phyloP scores from a whole-genome alignment of 1,140 invertebrate species.

The Penaeus japonicus region DNA sequence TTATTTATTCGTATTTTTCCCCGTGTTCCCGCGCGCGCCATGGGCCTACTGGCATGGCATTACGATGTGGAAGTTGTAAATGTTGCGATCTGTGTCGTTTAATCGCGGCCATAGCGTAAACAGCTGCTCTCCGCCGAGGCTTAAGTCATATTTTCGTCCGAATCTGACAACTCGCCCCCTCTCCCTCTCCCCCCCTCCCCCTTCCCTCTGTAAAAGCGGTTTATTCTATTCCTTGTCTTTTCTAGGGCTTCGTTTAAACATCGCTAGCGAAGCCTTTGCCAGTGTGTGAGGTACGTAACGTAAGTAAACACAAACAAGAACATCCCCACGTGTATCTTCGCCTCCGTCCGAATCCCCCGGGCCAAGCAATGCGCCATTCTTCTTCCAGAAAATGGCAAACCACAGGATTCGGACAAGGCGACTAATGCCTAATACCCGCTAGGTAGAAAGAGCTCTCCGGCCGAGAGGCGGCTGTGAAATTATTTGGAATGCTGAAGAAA shows the following conservation, averaged over 20 bases:
- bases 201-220: conserved; percentile 19
- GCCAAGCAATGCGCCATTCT: background rate
- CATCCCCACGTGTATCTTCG: too few relatives aligned
- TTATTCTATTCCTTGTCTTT: conserved; percentile 17
- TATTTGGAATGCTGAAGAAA: background rate
- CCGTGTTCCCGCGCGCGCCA: background rate
- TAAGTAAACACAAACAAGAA: too few relatives aligned
- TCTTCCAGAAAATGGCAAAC: conserved; percentile 1
- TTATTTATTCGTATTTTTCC: conserved; percentile 11
- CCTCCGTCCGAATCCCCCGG: background rate
- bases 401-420: conserved; percentile 44
- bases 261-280: too few relatives aligned
- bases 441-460: conserved; percentile 44
- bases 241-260: too few relatives aligned
- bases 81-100: too few relatives aligned
- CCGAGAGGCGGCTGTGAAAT: background rate
- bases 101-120: too few relatives aligned
- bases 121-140: too few relatives aligned
- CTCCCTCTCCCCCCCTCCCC: conserved; percentile 11
- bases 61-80: background rate
- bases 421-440: conserved; percentile 50
- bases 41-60: background rate
- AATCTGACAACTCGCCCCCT: conserved; percentile 50
- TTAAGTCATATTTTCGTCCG: conserved; percentile 50
- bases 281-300: too few relatives aligned